Evolutionary conservation across 2,113 vertebrate genomes (phyloP).

Genomic region (Phoenicopterus ruber): DNA sequence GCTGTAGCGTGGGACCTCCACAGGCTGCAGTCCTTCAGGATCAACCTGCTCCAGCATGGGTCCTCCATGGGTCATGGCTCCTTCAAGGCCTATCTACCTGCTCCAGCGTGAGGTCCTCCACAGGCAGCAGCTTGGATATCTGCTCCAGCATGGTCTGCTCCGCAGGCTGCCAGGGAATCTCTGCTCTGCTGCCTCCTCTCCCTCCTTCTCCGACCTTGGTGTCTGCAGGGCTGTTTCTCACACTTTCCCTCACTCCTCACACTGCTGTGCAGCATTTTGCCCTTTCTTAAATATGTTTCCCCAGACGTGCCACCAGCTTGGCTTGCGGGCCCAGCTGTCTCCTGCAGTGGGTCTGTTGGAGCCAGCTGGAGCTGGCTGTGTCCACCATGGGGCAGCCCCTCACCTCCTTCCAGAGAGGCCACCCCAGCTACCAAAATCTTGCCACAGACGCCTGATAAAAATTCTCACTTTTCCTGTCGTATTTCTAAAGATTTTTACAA

Average conservation of each 20-base stretch:
- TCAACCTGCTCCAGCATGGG: background rate
- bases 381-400: background rate
- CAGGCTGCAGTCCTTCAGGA: background rate
- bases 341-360: too few species aligned
- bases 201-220: background rate
- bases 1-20: background rate
- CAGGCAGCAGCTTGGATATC: background rate
- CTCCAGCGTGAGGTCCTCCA: background rate
- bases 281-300: background rate
- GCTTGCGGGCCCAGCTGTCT: background rate
- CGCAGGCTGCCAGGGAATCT: background rate
- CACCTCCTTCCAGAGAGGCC: background rate
- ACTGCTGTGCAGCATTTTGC: background rate
- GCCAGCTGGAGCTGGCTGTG: too few species aligned
- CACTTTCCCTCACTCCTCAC: background rate
- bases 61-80: background rate
- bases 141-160: background rate
- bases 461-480: background rate
- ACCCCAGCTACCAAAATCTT: background rate
- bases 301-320: background rate
- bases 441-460: background rate
- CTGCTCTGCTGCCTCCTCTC: background rate
- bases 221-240: background rate
- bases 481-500: background rate
- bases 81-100: background rate